Evolutionary conservation across 2,113 vertebrate species (phyloP).

Genomic region (Chelonoidis abingdonii): DNA sequence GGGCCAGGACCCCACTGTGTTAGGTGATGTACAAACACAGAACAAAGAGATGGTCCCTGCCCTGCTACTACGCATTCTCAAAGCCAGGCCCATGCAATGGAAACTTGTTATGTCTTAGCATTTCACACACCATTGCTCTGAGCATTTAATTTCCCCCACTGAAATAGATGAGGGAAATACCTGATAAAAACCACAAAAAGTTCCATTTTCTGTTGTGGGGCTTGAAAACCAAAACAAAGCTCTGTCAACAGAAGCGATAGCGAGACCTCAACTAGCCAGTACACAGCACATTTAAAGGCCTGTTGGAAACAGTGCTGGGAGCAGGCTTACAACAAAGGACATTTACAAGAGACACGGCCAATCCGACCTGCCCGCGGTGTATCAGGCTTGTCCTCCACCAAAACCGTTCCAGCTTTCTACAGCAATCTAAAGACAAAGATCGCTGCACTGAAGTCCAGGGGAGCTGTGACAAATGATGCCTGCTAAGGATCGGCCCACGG

Average conservation of each 20-base stretch:
- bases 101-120: fast-evolving
- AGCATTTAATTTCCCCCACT: fast-evolving
- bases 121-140: fast-evolving
- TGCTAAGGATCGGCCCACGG: background rate
- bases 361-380: background rate
- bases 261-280: background rate
- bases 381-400: background rate
- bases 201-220: background rate
- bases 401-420: background rate
- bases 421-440: background rate
- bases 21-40: background rate
- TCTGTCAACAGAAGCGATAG: background rate
- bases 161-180: background rate
- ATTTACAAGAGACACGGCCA: background rate
- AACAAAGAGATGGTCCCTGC: background rate
- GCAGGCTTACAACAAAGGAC: background rate
- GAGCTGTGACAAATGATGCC: background rate
- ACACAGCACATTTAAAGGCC: background rate
- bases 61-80: background rate
- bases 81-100: fast-evolving
- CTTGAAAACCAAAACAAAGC: background rate
- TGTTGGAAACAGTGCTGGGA: background rate
- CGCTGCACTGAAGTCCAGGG: background rate
- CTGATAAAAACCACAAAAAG: background rate
- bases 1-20: background rate